Evolutionary conservation across 2,113 vertebrate genomes (phyloP).

Genomic region (Aphyosemion australe): DNA sequence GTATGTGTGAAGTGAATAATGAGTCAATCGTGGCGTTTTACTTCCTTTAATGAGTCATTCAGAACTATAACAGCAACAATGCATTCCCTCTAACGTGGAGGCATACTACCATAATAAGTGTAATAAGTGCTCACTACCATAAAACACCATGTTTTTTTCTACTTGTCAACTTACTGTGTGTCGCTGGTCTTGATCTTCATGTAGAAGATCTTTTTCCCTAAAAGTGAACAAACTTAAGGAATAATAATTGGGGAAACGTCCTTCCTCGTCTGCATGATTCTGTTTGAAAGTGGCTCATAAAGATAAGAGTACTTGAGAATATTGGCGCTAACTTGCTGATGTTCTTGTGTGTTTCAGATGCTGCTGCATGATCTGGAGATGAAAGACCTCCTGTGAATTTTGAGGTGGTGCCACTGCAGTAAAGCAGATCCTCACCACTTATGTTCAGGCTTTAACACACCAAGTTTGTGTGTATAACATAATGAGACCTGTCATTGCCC

Average conservation of each 20-base stretch:
- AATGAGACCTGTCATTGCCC: constrained; percentile 30
- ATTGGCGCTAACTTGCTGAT: constrained; percentile 20
- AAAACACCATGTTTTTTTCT: too few species aligned
- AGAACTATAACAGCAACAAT: too few species aligned
- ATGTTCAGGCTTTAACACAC: constrained; percentile 14
- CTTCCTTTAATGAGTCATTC: too few species aligned
- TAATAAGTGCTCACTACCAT: too few species aligned
- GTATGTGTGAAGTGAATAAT: too few species aligned
- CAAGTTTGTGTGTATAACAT: constrained; percentile 9
- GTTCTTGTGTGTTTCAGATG: constrained; percentile 66
- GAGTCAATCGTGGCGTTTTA: too few species aligned
- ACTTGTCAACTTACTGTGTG: too few species aligned
- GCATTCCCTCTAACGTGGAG: too few species aligned
- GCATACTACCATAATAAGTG: too few species aligned
- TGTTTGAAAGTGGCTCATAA: background rate
- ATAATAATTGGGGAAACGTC: background rate
- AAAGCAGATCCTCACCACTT: constrained; percentile 29
- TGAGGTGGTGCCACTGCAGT: constrained; percentile 27
- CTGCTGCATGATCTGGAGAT: constrained; percentile 23
- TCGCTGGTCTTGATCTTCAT: background rate
- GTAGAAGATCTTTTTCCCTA: background rate
- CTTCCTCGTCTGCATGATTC: background rate
- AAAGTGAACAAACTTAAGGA: background rate
- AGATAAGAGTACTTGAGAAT: constrained; percentile 1
- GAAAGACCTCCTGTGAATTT: constrained; percentile 34